phyloP scores from a whole-genome alignment of 2,113 vertebrate genomes.

The Rousettus leschenaultii region DNA sequence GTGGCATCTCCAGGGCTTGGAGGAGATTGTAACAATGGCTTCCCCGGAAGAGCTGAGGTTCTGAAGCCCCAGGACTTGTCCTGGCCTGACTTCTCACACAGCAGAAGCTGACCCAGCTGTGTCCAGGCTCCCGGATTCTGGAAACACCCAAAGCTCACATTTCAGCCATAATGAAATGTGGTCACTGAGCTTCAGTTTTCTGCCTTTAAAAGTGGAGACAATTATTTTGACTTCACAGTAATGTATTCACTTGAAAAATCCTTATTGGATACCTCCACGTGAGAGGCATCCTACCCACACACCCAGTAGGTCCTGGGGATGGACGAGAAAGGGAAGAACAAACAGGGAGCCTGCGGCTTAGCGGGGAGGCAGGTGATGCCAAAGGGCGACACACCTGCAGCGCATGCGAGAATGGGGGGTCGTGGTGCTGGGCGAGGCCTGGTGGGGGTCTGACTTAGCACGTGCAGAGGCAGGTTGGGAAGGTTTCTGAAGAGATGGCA shows the following conservation, averaged over 20 bases:
- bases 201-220: neutral
- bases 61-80: neutral
- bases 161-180: too few species aligned
- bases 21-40: neutral
- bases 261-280: neutral
- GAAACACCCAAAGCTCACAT: too few species aligned
- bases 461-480: neutral
- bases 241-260: neutral
- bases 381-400: neutral
- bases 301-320: neutral
- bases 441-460: too few species aligned
- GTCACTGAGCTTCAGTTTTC: neutral
- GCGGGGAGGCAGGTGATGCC: neutral
- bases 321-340: neutral
- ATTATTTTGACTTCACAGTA: neutral
- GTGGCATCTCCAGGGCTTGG: neutral
- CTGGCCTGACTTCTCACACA: neutral
- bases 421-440: accelerated
- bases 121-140: too few species aligned
- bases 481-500: neutral
- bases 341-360: neutral
- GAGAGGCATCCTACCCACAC: too few species aligned
- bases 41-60: neutral
- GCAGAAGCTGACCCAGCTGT: neutral
- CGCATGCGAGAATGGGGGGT: neutral